Evolutionary conservation across 2,888 invertebrate species (phyloP).

Genomic region (Lasioglossum pauxillum): DNA sequence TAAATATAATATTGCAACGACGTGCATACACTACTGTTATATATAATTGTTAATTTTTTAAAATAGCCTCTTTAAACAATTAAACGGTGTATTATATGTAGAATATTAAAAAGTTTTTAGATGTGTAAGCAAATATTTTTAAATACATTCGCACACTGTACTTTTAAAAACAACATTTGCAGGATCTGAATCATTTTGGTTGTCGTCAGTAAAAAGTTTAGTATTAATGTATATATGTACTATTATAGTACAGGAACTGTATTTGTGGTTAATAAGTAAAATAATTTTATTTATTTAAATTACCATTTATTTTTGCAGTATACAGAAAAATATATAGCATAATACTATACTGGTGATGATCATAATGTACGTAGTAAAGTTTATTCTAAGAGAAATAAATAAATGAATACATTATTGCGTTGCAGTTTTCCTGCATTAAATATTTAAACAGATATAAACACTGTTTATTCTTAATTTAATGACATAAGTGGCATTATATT

Average conservation of each 20-base stretch:
- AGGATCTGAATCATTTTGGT: slow-evolving; percentile 19
- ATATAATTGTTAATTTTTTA: slow-evolving; percentile 17
- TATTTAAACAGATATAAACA: slow-evolving; percentile 37
- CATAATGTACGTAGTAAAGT: slow-evolving; percentile 61
- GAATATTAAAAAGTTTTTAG: slow-evolving; percentile 27
- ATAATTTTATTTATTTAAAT: slow-evolving; percentile 50
- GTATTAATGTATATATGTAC: slow-evolving; percentile 24
- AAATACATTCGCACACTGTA: slow-evolving; percentile 4
- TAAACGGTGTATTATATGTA: slow-evolving; percentile 30
- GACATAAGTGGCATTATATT: background rate
- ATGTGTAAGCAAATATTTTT: slow-evolving; percentile 9
- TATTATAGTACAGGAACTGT: slow-evolving; percentile 8
- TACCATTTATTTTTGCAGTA: slow-evolving; percentile 70
- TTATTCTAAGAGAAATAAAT: slow-evolving; percentile 66
- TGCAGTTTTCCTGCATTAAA: slow-evolving; percentile 44
- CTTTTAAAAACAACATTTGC: background rate
- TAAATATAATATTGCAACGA: slow-evolving; percentile 43
- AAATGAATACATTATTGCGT: slow-evolving; percentile 71
- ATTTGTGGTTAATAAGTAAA: slow-evolving; percentile 36
- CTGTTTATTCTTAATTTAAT: slow-evolving; percentile 10
- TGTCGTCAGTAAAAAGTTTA: slow-evolving; percentile 4
- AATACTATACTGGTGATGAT: slow-evolving; percentile 72
- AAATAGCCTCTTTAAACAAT: slow-evolving; percentile 21
- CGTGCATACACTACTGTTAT: slow-evolving; percentile 26
- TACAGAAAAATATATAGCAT: slow-evolving; percentile 62